These are phyloP conservation scores for Channallabes apus DNA, from an alignment of 2,797 vertebrate genomes.

Conservation along the genomic window DNA sequence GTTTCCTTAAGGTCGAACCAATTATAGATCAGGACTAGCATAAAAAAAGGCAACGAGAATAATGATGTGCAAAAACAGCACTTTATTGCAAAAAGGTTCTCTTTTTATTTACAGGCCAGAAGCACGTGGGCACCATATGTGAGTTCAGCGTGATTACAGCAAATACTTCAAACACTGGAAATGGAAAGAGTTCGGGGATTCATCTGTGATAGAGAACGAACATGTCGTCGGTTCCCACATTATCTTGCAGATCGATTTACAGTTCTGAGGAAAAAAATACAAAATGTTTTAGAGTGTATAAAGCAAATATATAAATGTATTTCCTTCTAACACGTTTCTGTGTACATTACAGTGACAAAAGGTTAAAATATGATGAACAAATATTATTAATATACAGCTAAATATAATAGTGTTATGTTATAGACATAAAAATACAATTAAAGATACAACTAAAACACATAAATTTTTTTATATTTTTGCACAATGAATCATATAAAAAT, in stretches of 20 bases:
- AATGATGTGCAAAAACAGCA: constrained; percentile 36
- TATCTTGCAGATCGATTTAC: constrained; percentile 5
- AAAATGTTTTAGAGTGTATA: background rate
- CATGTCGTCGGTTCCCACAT: constrained; percentile 16
- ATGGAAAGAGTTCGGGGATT: constrained; percentile 24
- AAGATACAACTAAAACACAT: background rate
- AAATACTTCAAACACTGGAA: constrained; percentile 17
- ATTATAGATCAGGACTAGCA: constrained; percentile 10
- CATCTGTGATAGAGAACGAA: background rate
- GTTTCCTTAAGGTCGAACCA: constrained; percentile 30
- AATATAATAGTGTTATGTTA: background rate
- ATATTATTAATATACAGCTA: background rate
- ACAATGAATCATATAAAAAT: no score
- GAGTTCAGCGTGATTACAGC: constrained; percentile 30
- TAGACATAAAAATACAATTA: background rate
- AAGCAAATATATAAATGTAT: background rate
- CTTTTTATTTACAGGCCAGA: constrained; percentile 65
- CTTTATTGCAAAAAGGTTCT: constrained; percentile 60
- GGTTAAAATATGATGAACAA: background rate
- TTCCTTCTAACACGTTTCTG: background rate
- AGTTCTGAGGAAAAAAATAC: background rate
- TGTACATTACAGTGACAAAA: no score
- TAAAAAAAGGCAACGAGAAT: constrained; percentile 52
- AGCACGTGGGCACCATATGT: constrained; percentile 77
- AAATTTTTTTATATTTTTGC: background rate